Evolutionary conservation across 2,888 invertebrate genomes (phyloP).

Genomic region (Mycalesis mineus): DNA sequence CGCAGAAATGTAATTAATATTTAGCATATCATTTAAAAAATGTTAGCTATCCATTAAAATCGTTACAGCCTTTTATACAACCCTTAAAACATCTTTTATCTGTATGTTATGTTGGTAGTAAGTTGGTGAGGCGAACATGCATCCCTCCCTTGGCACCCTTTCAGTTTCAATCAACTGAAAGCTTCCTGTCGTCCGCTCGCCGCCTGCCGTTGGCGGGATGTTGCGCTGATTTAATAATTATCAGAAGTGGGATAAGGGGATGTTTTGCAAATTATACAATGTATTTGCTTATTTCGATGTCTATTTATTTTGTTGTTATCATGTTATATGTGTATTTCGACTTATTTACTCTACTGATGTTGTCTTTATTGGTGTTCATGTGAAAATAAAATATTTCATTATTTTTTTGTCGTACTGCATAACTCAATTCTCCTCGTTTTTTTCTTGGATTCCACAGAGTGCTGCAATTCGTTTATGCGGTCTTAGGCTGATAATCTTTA

Average conservation of each 20-base stretch:
- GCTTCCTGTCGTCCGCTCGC: slow-evolving; percentile 42
- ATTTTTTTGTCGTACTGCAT: too few relatives aligned
- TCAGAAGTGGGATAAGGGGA: slow-evolving; percentile 3
- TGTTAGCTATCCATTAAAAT: background rate
- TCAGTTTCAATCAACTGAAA: slow-evolving; percentile 56
- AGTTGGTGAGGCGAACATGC: background rate
- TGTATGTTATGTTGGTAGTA: background rate
- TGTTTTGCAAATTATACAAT: background rate
- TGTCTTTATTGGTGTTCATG: too few relatives aligned
- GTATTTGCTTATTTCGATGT: background rate
- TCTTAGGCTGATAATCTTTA: too few relatives aligned
- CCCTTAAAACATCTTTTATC: background rate
- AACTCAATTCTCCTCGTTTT: too few relatives aligned
- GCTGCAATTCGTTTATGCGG: too few relatives aligned
- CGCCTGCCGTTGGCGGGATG: slow-evolving; percentile 18
- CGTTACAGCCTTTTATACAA: background rate
- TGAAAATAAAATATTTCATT: too few relatives aligned
- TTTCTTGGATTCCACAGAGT: too few relatives aligned
- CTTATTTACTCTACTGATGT: too few relatives aligned
- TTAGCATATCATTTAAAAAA: too few relatives aligned
- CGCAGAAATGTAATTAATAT: too few relatives aligned
- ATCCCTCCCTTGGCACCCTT: slow-evolving; percentile 43
- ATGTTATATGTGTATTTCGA: too few relatives aligned
- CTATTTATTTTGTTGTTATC: background rate
- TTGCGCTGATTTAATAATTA: slow-evolving; percentile 11